These are phyloP conservation scores for Cladorhizidae sp. DNA, from an alignment of 37 sponge, comb jelly and placozoan species.

Conservation along the genomic window DNA sequence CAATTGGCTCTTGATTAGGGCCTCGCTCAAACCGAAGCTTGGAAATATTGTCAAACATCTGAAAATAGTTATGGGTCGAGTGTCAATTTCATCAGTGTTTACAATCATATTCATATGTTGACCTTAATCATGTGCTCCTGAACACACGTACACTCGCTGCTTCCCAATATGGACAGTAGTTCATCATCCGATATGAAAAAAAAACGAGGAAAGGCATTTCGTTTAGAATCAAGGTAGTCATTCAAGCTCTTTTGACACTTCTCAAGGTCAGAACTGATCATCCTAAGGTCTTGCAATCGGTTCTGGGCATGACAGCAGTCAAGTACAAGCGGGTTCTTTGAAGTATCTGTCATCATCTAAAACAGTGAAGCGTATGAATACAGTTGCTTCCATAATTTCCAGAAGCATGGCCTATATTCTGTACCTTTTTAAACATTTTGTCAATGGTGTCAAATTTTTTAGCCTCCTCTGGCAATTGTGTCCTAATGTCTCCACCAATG, in stretches of 20 bases:
- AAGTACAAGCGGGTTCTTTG: constrained; percentile 87
- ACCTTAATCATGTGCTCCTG: constrained; percentile 99
- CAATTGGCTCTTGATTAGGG: constrained; percentile 71
- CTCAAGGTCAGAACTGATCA: constrained; percentile 87
- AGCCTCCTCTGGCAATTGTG: constrained; percentile 98
- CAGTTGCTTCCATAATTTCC: not conserved
- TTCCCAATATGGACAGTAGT: constrained; percentile 95
- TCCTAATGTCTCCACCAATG: constrained; percentile 97
- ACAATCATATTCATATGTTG: not conserved
- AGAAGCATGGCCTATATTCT: not conserved
- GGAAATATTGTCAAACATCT: constrained; percentile 99
- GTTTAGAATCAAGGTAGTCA: constrained; percentile 99
- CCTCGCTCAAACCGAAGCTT: constrained; percentile 83
- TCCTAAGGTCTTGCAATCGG: constrained; percentile 91
- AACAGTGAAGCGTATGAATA: not conserved
- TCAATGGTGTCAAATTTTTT: constrained; percentile 99
- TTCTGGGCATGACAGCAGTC: constrained; percentile 92
- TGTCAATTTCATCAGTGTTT: not conserved
- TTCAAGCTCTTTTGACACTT: constrained; percentile 98
- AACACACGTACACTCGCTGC: constrained; percentile 95
- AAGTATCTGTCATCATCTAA: constrained; percentile 96
- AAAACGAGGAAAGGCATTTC: constrained; percentile 99
- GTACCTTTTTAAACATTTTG: constrained; percentile 96
- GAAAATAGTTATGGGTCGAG: not conserved
- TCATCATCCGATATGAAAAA: constrained; percentile 99